Evolutionary conservation across 2,797 vertebrate species (phyloP).

Genomic region (Pipistrellus nathusii): DNA sequence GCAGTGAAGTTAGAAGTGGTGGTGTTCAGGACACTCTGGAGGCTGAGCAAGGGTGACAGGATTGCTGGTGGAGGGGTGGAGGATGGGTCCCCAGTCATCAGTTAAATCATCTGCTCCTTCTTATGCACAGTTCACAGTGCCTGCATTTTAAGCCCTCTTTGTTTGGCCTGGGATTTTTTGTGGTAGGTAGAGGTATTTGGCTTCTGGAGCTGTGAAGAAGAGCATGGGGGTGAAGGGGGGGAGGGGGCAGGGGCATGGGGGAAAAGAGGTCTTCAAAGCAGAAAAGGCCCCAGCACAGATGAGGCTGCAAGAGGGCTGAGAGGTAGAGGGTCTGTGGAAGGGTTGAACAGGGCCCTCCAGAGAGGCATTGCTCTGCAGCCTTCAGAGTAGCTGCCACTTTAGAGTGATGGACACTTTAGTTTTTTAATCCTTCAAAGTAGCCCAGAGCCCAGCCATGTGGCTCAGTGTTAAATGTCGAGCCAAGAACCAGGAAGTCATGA

Average conservation of each 20-base stretch:
- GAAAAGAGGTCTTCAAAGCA: background rate
- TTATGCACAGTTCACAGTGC: accelerated
- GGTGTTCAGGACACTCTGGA: background rate
- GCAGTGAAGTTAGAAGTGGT: background rate
- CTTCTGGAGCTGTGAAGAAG: background rate
- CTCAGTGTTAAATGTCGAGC: no score
- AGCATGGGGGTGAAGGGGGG: accelerated
- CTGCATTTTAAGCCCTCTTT: background rate
- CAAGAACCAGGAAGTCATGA: no score
- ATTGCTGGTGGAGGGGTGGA: background rate
- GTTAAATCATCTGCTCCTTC: background rate
- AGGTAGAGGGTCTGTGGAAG: background rate
- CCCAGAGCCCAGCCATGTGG: background rate
- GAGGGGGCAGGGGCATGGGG: no score
- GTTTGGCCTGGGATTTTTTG: background rate
- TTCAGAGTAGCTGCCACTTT: background rate
- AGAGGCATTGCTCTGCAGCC: background rate
- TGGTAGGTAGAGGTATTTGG: background rate
- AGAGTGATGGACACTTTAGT: background rate
- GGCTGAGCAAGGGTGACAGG: background rate
- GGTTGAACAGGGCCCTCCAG: background rate
- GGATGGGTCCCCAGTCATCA: background rate
- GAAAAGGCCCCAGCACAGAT: background rate
- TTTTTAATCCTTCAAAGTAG: background rate
- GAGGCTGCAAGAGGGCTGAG: background rate